Evolutionary conservation across 2,888 invertebrate genomes (phyloP).

Genomic region (Xestia c-nigrum): DNA sequence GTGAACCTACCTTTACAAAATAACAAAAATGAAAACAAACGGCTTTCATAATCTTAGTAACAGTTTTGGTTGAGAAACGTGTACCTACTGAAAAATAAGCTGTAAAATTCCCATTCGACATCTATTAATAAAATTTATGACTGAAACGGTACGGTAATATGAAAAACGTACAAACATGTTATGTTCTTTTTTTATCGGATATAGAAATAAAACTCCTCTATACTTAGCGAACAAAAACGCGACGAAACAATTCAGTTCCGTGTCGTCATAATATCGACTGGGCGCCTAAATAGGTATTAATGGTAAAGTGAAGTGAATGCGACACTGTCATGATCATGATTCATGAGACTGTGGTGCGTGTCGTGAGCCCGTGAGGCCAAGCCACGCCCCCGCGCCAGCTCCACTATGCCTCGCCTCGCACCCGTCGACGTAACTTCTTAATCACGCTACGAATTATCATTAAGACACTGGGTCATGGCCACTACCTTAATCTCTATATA

Average conservation of each 20-base stretch:
- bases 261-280: constrained; percentile 48
- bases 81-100: constrained; percentile 1
- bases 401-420: constrained; percentile 26
- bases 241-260: constrained; percentile 18
- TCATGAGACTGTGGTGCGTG: constrained; percentile 65
- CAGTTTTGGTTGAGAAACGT: background rate
- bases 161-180: constrained; percentile 7
- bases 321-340: constrained; percentile 63
- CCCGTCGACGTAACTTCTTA: constrained; percentile 57
- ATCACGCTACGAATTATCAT: constrained; percentile 66
- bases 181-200: constrained; percentile 23
- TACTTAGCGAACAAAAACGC: constrained; percentile 13
- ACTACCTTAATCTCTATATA: constrained; percentile 61
- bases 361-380: constrained; percentile 58
- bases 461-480: constrained; percentile 67
- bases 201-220: constrained; percentile 43
- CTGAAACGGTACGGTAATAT: background rate
- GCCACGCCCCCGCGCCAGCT: constrained; percentile 57
- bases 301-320: constrained; percentile 50
- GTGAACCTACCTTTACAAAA: constrained; percentile 19
- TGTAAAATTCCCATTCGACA: constrained; percentile 20
- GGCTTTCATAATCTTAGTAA: background rate
- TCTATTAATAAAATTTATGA: constrained; percentile 20
- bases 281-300: constrained; percentile 54
- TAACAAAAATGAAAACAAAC: constrained; percentile 19